Percentiles rank a stretch among this genome's conserved stretches.
Conservation (phyloP, 2,113 vertebrate species). For the Gobius niger region DNA sequence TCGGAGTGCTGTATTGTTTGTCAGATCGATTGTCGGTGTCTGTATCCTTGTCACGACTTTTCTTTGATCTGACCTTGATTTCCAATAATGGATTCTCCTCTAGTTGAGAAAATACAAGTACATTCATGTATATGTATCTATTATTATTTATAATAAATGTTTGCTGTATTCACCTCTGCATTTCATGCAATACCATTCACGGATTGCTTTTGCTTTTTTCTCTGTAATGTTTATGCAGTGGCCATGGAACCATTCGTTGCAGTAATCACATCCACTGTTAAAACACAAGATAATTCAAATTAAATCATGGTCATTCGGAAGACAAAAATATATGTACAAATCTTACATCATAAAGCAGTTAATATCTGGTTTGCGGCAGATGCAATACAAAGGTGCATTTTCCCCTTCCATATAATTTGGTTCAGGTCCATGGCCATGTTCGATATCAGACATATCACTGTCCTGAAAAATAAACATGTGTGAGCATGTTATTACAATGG, state of each 20-base stretch:
- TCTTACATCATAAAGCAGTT: constrained; percentile 94
- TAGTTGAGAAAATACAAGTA: constrained; percentile 41
- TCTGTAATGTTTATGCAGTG: constrained; percentile 92
- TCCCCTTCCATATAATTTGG: constrained; percentile 78
- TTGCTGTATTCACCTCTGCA: constrained; percentile 79
- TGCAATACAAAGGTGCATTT: constrained; percentile 87
- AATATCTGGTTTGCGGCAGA: constrained; percentile 88
- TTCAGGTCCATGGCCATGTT: constrained; percentile 67
- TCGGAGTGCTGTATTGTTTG: constrained; percentile 68
- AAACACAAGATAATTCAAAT: not conserved
- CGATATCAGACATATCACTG: constrained; percentile 82
- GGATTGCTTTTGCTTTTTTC: constrained; percentile 91
- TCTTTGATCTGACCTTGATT: constrained; percentile 88
- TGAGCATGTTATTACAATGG: no score
- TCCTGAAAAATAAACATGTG: constrained; percentile 69
- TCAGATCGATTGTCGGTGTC: constrained; percentile 72
- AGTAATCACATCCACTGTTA: constrained; percentile 89
- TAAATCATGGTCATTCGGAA: not conserved
- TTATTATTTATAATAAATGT: not conserved
- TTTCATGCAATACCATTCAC: constrained; percentile 90
- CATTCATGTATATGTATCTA: not conserved
- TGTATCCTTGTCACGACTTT: constrained; percentile 75
- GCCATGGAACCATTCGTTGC: constrained; percentile 94
- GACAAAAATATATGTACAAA: not conserved
- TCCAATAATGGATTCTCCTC: constrained; percentile 83